Conservation (phyloP, 2,888 invertebrate species). For the Corbicula japonica region DNA sequence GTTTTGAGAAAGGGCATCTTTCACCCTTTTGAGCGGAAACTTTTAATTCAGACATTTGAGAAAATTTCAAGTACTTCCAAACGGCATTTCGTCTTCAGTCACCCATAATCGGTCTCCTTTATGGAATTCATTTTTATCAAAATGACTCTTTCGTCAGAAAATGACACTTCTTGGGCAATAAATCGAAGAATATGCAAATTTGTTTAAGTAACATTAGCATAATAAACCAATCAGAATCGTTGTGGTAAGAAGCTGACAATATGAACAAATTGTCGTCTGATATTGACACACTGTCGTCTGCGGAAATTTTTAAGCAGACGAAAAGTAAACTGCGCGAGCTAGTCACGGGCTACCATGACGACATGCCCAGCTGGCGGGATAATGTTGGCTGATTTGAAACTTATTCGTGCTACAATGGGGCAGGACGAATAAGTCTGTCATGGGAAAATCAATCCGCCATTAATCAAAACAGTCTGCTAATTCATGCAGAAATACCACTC, state of each 20-base stretch:
- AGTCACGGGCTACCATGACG: conserved; percentile 56
- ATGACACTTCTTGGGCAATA: conserved; percentile 69
- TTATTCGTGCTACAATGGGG: conserved; percentile 59
- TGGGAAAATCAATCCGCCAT: conserved; percentile 65
- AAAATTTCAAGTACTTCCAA: conserved; percentile 58
- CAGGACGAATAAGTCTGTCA: conserved; percentile 67
- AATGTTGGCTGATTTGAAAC: conserved; percentile 66
- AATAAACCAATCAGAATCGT: conserved; percentile 61
- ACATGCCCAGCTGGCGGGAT: conserved; percentile 62
- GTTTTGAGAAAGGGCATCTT: too few relatives aligned
- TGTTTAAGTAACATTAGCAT: conserved; percentile 68
- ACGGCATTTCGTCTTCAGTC: conserved; percentile 28
- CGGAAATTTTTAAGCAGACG: conserved; percentile 30
- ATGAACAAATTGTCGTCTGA: conserved; percentile 54
- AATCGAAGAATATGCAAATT: conserved; percentile 65
- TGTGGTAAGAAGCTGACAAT: conserved; percentile 58
- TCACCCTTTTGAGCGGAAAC: too few relatives aligned
- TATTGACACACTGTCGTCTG: conserved; percentile 46
- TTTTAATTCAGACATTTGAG: conserved; percentile 36
- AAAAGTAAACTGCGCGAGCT: conserved; percentile 43
- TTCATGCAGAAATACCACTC: conserved; percentile 58
- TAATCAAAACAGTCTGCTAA: conserved; percentile 66
- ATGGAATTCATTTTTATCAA: conserved; percentile 60
- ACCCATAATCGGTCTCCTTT: conserved; percentile 45
- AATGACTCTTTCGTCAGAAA: conserved; percentile 54